Evolutionary conservation across 1,140 invertebrate genomes (phyloP).

Genomic region (Steinernema feltiae): DNA sequence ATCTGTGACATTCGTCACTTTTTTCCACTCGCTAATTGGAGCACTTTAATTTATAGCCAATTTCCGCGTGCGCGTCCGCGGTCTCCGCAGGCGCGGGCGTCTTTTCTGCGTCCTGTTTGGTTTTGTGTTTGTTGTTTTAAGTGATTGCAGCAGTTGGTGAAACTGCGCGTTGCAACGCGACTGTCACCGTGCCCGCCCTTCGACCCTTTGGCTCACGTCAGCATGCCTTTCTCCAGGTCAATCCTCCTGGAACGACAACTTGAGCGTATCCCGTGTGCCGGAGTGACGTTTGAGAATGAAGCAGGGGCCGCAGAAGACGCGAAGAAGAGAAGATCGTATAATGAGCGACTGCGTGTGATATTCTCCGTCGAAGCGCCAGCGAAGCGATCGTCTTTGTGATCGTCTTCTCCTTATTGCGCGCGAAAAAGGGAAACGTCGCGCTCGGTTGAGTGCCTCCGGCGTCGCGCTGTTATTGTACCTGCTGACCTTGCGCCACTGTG

Average conservation of each 20-base stretch:
- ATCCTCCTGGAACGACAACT: too few relatives aligned
- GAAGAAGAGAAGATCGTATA: too few relatives aligned
- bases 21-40: neutral
- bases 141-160: neutral
- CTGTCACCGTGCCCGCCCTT: neutral
- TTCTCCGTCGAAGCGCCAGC: too few relatives aligned
- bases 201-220: neutral
- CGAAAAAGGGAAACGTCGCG: too few relatives aligned
- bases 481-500: neutral
- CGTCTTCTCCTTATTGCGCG: neutral
- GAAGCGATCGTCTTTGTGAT: neutral
- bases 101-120: neutral
- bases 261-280: too few relatives aligned
- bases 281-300: too few relatives aligned
- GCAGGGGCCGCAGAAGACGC: too few relatives aligned
- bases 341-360: too few relatives aligned
- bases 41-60: conserved; percentile 14
- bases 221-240: too few relatives aligned
- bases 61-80: neutral
- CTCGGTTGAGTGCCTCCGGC: neutral
- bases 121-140: conserved; percentile 12
- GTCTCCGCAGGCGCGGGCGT: neutral
- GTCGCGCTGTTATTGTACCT: neutral
- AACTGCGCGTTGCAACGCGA: neutral
- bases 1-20: neutral